phyloP scores from a whole-genome alignment of 2,888 invertebrate species.

The Allygus modestus region DNA sequence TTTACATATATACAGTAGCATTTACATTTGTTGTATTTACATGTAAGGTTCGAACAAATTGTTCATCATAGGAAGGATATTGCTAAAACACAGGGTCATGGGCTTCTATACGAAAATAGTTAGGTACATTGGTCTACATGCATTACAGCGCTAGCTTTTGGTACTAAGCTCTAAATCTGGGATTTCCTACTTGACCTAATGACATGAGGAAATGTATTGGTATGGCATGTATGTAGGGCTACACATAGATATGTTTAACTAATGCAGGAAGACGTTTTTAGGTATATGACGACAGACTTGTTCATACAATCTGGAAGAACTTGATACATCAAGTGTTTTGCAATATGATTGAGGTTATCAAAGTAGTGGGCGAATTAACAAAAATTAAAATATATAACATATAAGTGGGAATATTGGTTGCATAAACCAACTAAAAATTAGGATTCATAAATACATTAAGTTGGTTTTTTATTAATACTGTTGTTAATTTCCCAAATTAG shows the following conservation, averaged over 20 bases:
- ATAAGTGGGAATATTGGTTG: too few species aligned
- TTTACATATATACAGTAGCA: constrained; percentile 14
- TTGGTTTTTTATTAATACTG: background rate
- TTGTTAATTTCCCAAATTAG: background rate
- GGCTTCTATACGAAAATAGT: too few species aligned
- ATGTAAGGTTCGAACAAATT: background rate
- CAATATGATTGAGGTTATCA: too few species aligned
- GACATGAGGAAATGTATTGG: background rate
- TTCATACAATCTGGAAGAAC: background rate
- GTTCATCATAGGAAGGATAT: too few species aligned
- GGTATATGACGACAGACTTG: background rate
- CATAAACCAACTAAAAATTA: too few species aligned
- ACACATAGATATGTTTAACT: background rate
- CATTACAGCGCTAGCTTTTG: background rate
- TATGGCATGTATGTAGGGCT: background rate
- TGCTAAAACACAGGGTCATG: too few species aligned
- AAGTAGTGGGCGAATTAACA: too few species aligned
- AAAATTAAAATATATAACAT: too few species aligned
- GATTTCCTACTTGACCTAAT: too few species aligned
- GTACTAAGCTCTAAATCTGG: background rate
- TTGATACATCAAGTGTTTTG: background rate
- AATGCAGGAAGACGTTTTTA: constrained; percentile 15
- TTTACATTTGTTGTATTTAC: background rate
- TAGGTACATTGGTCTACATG: too few species aligned
- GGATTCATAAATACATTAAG: too few species aligned